Percentiles rank a stretch among this genome's conserved stretches.
Evolutionary conservation across 2,113 vertebrate species (phyloP).

Genomic region (Forbesichthys agassizii): DNA sequence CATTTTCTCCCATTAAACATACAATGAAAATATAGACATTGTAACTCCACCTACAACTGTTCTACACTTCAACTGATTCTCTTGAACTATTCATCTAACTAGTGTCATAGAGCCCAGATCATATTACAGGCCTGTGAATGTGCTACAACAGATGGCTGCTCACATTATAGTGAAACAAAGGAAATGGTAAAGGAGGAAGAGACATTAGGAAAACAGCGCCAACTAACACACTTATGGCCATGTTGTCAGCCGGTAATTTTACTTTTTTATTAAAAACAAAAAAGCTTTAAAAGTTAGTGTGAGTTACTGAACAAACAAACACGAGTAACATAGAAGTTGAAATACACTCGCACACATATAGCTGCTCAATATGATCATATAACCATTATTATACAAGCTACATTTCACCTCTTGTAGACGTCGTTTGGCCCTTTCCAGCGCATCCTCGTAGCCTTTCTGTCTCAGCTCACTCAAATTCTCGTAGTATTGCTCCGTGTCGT

Average conservation of each 20-base stretch:
- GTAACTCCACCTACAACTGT: constrained; percentile 58
- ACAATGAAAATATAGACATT: constrained; percentile 43
- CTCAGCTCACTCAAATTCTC: constrained; percentile 94
- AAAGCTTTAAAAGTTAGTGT: too few species aligned
- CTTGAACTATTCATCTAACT: constrained; percentile 49
- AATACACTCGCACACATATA: too few species aligned
- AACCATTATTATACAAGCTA: not conserved
- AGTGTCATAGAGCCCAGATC: constrained; percentile 58
- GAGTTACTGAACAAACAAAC: too few species aligned
- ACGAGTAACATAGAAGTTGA: too few species aligned
- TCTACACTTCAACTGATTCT: constrained; percentile 43
- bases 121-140: constrained; percentile 59
- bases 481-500: constrained; percentile 95
- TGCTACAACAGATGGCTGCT: constrained; percentile 72
- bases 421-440: constrained; percentile 84
- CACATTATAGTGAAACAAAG: constrained; percentile 50
- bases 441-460: constrained; percentile 94
- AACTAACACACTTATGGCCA: constrained; percentile 14
- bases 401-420: constrained; percentile 87
- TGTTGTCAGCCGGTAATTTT: too few species aligned
- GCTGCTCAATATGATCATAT: not conserved
- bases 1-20: not conserved
- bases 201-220: constrained; percentile 24
- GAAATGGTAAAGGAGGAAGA: constrained; percentile 53
- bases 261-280: not conserved